A percentile compares a stretch with the other conserved stretches of the same genome.
Conservation (phyloP, 2,797 vertebrate species). For the Gymnothorax javanicus region DNA sequence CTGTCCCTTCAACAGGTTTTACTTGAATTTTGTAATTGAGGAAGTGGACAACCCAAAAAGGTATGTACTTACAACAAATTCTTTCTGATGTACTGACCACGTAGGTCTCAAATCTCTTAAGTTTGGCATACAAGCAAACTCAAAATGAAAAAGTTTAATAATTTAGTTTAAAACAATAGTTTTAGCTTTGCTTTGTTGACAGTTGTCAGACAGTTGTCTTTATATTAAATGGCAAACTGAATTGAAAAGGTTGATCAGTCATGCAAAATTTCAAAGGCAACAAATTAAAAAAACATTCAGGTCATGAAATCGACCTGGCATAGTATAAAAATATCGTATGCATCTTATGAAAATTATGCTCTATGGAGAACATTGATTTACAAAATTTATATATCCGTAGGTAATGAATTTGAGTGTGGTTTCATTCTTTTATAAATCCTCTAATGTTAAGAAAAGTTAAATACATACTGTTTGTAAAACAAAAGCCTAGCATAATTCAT, state of each 20-base stretch:
- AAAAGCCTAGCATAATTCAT: neutral
- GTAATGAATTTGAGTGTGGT: neutral
- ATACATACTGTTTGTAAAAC: neutral
- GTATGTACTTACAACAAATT: conserved; percentile 66
- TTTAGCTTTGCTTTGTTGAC: too few species aligned
- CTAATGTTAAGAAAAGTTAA: neutral
- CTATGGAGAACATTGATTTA: too few species aligned
- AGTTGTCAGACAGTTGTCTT: neutral
- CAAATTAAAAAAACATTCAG: neutral
- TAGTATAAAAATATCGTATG: too few species aligned
- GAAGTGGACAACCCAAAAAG: conserved; percentile 91
- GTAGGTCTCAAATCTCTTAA: neutral
- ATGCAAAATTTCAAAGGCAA: neutral
- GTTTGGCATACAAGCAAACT: neutral
- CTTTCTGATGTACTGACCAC: neutral
- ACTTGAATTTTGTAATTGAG: conserved; percentile 95
- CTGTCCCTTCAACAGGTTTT: conserved; percentile 80
- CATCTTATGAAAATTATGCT: too few species aligned
- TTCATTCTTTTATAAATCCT: neutral
- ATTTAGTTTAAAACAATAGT: too few species aligned
- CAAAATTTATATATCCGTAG: neutral
- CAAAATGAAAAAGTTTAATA: too few species aligned
- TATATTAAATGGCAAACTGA: neutral
- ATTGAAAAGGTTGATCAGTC: neutral
- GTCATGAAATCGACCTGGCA: neutral